Conservation (phyloP, 2,113 vertebrate species). For the Jacana jacana region DNA sequence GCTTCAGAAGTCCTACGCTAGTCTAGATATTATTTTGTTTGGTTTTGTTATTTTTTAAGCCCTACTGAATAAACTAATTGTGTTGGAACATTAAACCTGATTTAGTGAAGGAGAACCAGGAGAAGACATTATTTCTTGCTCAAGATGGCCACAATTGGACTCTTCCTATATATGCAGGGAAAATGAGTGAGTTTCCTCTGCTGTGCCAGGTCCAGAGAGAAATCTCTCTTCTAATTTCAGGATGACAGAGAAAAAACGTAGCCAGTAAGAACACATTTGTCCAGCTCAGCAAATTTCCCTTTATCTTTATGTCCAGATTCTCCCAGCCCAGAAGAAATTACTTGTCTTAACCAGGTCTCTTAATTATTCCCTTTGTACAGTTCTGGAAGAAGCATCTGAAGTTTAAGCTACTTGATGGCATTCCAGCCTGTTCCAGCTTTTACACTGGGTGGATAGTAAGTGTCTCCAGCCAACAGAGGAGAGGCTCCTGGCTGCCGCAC, state of each 20-base stretch:
- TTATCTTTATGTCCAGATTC: slow-evolving; percentile 27
- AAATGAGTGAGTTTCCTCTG: not conserved
- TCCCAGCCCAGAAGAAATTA: not conserved
- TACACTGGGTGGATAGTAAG: not conserved
- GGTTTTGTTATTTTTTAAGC: not conserved
- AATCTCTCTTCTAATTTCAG: slow-evolving; percentile 12
- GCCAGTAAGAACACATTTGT: not conserved
- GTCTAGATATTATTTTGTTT: not conserved
- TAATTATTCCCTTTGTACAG: slow-evolving; percentile 32
- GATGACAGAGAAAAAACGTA: not conserved
- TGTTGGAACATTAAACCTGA: not conserved
- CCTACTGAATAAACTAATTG: not conserved
- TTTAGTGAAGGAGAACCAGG: not conserved
- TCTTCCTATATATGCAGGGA: not conserved
- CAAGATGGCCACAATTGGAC: not conserved
- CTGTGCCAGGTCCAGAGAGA: not conserved
- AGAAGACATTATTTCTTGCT: not conserved
- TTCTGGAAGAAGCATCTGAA: not conserved
- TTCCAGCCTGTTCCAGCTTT: not conserved
- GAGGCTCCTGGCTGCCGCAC: not conserved
- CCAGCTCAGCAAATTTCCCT: not conserved
- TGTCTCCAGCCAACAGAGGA: not conserved
- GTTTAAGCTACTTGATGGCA: not conserved
- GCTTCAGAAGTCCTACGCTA: not conserved
- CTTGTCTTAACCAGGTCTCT: not conserved